Evolutionary conservation across 2,113 vertebrate species (phyloP), one percentile per base, ranked within the genome.

Genomic region (Atherinomorus stipes): DNA sequence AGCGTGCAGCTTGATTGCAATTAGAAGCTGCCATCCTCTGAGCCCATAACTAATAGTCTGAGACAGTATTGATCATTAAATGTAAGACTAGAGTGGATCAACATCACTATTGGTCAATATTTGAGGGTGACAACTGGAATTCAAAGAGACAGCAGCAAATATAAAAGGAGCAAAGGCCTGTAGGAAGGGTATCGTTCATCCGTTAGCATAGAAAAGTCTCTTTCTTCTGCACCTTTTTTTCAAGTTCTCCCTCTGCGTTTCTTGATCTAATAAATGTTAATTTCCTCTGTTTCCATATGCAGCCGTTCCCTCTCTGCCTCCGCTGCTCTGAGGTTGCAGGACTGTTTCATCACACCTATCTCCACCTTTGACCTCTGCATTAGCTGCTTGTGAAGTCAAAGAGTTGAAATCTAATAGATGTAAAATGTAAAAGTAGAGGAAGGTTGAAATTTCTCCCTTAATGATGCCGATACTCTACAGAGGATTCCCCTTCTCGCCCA

Each of bases 21-120:
- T 90, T 89, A 85, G 75, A 81, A 77, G 59, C 59, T n/a, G 26
- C 61, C 75, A 19, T 80, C 50, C 59, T 68, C 51, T 21, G 80
- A 54, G 69, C 57, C 40, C 12, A 2, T 2, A 25, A 77, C 81
- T 89, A 84, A 85, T 68, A 53, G 80, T 58, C 47, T 25, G 70
- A 67, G 89, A 75, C 82, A 44, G 71, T 79, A 89, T 90, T 49
- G 90, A 91, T 87, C 85, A 34, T 71, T 18, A n/a, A 61, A 70
- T 23, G 75, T 58, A 51, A 9, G 70, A 71, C 37, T 45, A 16
- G 84, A 87, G 59, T 71, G 80, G 83, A 83, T 84, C 75, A 76
- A 53, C 70, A 64, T 83, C 60, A 64, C 62, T 7, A 72, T 78
- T 61, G 34, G 71, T 64, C 69, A 0, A 63, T 75, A 52, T 62